These are phyloP conservation scores for Dasyprocta punctata DNA, from an alignment of 2,113 vertebrate genomes.

Conservation along the genomic window DNA sequence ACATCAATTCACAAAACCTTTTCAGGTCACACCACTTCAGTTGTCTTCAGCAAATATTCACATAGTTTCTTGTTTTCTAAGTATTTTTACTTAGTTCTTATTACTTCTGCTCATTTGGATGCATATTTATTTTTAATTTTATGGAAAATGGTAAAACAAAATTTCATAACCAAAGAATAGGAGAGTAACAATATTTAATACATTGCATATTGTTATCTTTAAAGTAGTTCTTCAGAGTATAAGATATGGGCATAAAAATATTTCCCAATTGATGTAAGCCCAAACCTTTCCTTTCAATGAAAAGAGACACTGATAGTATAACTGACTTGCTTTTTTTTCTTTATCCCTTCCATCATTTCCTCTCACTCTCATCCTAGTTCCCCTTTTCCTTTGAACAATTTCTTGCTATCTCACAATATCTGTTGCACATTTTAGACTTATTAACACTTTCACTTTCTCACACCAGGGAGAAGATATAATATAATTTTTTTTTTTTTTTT, in stretches of 20 bases:
- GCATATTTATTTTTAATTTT: neutral
- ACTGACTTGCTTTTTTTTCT: too few species aligned
- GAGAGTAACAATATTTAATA: neutral
- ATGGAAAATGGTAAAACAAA: neutral
- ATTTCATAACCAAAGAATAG: neutral
- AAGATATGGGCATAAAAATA: neutral
- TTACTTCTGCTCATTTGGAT: neutral
- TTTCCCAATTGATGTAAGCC: neutral
- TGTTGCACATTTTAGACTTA: too few species aligned
- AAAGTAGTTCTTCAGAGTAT: neutral
- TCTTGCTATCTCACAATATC: too few species aligned
- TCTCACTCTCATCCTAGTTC: too few species aligned
- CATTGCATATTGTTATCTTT: neutral
- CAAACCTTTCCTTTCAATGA: too few species aligned
- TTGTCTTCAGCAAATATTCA: neutral
- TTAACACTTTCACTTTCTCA: too few species aligned
- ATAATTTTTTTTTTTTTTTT: too few species aligned
- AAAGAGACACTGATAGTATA: too few species aligned
- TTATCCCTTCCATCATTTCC: too few species aligned
- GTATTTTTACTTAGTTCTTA: neutral
- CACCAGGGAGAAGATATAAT: too few species aligned
- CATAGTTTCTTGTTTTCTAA: neutral
- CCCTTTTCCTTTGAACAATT: too few species aligned
- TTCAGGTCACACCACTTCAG: neutral
- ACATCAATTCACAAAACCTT: too few species aligned